These are phyloP conservation scores for Melopsittacus undulatus DNA, from an alignment of 2,797 vertebrate species.

Conservation along the genomic window DNA sequence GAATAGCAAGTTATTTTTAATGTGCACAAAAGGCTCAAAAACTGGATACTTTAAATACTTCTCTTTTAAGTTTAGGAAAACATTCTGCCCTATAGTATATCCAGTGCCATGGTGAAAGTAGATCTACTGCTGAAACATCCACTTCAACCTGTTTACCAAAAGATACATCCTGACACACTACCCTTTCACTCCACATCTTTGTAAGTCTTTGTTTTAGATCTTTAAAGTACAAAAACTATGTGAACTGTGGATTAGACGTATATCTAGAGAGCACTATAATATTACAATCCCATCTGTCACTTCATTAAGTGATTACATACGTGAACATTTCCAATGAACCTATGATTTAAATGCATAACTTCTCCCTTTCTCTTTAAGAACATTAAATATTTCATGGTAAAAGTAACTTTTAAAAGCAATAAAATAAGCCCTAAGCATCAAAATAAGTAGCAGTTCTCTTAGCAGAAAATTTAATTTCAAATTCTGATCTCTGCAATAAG, in stretches of 20 bases:
- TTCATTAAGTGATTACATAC: constrained; percentile 9
- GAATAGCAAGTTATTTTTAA: constrained; percentile 68
- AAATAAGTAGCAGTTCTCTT: neutral
- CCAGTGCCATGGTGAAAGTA: constrained; percentile 7
- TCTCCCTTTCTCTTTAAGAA: neutral
- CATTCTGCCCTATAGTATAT: constrained; percentile 9
- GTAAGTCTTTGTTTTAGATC: neutral
- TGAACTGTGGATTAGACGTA: constrained; percentile 5
- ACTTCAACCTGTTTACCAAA: constrained; percentile 10
- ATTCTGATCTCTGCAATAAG: neutral
- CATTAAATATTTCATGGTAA: neutral
- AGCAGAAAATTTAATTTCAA: neutral
- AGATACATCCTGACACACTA: neutral
- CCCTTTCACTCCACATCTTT: neutral
- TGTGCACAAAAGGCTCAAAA: constrained; percentile 43
- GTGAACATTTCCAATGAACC: neutral
- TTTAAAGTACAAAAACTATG: constrained; percentile 29
- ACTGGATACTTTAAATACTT: constrained; percentile 52
- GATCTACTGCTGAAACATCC: neutral
- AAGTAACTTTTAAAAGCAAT: neutral
- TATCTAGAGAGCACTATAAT: constrained; percentile 20
- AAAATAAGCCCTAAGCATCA: neutral
- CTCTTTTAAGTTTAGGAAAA: constrained; percentile 41
- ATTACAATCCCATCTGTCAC: constrained; percentile 16
- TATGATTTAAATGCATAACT: neutral